A percentile compares a stretch with the other conserved stretches of the same genome.
Conservation (phyloP, 1,140 invertebrate genomes). For the Drosophila nasuta region DNA sequence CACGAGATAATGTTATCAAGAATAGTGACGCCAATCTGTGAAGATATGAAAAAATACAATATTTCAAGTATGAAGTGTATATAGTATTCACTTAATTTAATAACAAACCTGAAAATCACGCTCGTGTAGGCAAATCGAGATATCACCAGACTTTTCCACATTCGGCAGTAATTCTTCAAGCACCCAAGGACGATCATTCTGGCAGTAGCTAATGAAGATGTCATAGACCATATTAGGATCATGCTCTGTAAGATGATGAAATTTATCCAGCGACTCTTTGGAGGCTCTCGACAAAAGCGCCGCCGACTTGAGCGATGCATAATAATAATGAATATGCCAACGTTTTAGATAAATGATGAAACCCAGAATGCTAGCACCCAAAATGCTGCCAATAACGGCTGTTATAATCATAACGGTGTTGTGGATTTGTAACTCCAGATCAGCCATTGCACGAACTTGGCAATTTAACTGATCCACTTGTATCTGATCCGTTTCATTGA, state of each 20-base stretch:
- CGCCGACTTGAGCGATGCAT: constrained; percentile 86
- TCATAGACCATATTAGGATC: constrained; percentile 85
- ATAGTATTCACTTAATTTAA: not conserved
- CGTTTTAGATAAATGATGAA: constrained; percentile 85
- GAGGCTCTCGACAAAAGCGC: constrained; percentile 81
- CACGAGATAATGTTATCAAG: constrained; percentile 88
- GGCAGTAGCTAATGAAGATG: constrained; percentile 88
- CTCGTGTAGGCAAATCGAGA: constrained; percentile 88
- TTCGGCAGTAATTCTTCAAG: constrained; percentile 87
- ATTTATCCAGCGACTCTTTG: constrained; percentile 59
- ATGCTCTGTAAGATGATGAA: constrained; percentile 48
- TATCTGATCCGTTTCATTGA: constrained; percentile 69
- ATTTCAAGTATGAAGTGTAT: not conserved
- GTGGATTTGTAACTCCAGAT: constrained; percentile 52
- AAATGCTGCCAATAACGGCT: constrained; percentile 51
- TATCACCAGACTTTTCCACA: constrained; percentile 86
- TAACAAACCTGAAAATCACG: constrained; percentile 87
- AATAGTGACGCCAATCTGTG: constrained; percentile 87
- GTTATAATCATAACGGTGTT: constrained; percentile 50
- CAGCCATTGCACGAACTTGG: constrained; percentile 24
- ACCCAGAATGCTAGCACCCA: constrained; percentile 73
- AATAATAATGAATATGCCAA: constrained; percentile 86
- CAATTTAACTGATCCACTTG: constrained; percentile 67
- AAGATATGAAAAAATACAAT: constrained; percentile 12
- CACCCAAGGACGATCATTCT: constrained; percentile 87